Conservation (phyloP, 1,140 invertebrate genomes). For the Meloidogyne hapla region DNA sequence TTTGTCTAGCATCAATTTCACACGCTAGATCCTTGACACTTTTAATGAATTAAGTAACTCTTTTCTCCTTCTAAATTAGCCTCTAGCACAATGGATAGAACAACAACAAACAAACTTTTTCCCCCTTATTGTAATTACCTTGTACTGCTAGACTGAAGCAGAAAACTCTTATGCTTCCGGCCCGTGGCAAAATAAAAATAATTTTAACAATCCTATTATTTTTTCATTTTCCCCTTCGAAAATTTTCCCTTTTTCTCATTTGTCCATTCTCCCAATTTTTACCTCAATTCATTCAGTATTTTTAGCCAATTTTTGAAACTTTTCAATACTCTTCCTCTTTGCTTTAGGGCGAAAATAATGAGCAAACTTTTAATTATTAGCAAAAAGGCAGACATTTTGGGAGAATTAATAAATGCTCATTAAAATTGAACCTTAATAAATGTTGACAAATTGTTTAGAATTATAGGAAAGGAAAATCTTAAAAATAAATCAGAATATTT, state of each 20-base stretch:
- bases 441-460: too few species aligned
- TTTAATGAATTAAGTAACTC: not conserved
- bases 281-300: not conserved
- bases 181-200: not conserved
- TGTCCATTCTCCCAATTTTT: not conserved
- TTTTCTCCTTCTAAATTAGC: not conserved
- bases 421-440: too few species aligned
- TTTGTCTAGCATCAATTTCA: not conserved
- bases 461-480: too few species aligned
- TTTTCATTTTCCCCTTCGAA: not conserved
- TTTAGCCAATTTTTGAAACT: not conserved
- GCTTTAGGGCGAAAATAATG: not conserved
- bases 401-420: not conserved
- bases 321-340: not conserved
- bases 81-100: not conserved
- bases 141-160: not conserved
- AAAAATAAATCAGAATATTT: too few species aligned
- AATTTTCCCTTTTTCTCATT: not conserved
- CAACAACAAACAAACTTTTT: not conserved
- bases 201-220: constrained; percentile 3
- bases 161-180: not conserved
- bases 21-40: not conserved
- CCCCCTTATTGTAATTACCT: not conserved
- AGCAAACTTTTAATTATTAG: not conserved
- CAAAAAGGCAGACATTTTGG: not conserved